Conservation (phyloP, 2,113 vertebrate species). For the Trinectes maculatus region DNA sequence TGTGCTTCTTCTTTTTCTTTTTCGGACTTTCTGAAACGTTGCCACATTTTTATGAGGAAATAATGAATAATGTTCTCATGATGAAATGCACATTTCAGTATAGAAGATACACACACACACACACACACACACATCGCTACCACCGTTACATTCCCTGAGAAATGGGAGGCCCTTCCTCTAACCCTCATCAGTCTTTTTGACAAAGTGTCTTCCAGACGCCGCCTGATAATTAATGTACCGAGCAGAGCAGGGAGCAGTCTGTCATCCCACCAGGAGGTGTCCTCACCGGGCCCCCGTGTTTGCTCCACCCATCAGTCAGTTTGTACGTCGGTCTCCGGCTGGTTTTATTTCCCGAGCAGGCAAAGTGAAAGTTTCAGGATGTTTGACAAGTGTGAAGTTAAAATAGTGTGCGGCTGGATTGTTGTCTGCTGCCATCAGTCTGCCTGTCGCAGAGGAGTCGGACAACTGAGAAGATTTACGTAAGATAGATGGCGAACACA, state of each 20-base stretch:
- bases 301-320: slow-evolving; percentile 65
- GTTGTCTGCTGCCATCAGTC: slow-evolving; percentile 31
- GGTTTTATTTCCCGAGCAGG: slow-evolving; percentile 22
- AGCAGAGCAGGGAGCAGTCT: slow-evolving; percentile 69
- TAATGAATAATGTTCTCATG: too few species aligned
- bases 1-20: too few species aligned
- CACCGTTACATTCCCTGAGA: slow-evolving; percentile 49
- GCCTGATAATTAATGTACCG: slow-evolving; percentile 79
- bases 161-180: slow-evolving; percentile 59
- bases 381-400: background rate
- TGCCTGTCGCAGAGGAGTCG: too few species aligned
- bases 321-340: slow-evolving; percentile 37
- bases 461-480: too few species aligned
- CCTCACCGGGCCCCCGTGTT: slow-evolving; percentile 37
- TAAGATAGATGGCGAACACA: too few species aligned
- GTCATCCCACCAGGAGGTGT: slow-evolving; percentile 71
- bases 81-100: too few species aligned
- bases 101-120: too few species aligned
- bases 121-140: slow-evolving; percentile 2
- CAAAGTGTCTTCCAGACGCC: slow-evolving; percentile 77
- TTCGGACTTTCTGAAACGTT: too few species aligned
- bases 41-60: too few species aligned
- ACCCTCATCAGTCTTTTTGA: slow-evolving; percentile 80
- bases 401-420: background rate
- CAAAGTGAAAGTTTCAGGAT: slow-evolving; percentile 31